phyloP scores from a whole-genome alignment of 2,113 vertebrate genomes.

The Clupea harengus region DNA sequence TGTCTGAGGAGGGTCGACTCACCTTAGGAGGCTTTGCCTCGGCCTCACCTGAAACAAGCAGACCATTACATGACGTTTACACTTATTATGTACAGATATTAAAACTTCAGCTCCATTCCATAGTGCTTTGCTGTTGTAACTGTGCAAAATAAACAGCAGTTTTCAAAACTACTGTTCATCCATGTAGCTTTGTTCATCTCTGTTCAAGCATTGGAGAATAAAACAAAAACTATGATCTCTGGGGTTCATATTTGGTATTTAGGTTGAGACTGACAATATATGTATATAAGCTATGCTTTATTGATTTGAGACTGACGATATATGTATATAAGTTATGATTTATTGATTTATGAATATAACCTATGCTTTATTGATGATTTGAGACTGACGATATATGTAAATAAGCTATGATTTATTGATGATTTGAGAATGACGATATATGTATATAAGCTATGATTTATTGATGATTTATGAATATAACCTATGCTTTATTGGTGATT shows the following conservation, averaged over 20 bases:
- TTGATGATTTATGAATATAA: no score
- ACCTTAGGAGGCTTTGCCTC: constrained; percentile 80
- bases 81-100: neutral
- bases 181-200: neutral
- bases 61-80: neutral
- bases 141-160: neutral
- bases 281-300: neutral
- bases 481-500: no score
- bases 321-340: no score
- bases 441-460: no score
- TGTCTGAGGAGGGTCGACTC: constrained; percentile 87
- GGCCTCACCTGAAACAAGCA: constrained; percentile 75
- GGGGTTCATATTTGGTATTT: neutral
- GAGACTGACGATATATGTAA: no score
- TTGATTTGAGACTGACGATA: neutral
- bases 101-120: neutral
- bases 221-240: neutral
- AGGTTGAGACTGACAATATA: neutral
- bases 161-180: neutral
- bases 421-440: no score
- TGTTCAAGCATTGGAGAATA: neutral
- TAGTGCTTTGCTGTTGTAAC: neutral
- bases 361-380: no score
- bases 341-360: no score
- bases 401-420: no score